phyloP scores from a whole-genome alignment of 2,113 vertebrate genomes.

The Xenotilapia leptura region DNA sequence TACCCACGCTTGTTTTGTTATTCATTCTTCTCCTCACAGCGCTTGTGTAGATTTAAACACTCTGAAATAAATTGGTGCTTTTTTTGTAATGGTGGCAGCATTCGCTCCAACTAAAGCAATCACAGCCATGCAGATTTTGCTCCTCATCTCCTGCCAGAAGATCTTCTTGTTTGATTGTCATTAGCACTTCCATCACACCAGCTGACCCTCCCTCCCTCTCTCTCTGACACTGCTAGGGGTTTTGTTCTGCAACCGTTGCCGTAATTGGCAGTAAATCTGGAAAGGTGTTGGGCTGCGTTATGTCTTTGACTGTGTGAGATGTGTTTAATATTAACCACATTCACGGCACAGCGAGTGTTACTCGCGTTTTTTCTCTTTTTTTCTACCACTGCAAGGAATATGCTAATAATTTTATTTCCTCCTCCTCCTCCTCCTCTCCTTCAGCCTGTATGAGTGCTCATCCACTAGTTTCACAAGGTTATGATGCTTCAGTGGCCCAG shows the following conservation, averaged over 20 bases:
- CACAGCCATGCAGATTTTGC: not conserved
- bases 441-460: constrained; percentile 49
- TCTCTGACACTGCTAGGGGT: not conserved
- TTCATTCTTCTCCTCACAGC: not conserved
- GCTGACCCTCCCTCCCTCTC: not conserved
- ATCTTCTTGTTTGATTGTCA: constrained; percentile 24
- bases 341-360: constrained; percentile 7
- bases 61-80: not conserved
- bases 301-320: constrained; percentile 29
- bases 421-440: constrained; percentile 16
- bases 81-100: not conserved
- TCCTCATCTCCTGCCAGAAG: not conserved
- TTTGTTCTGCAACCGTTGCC: not conserved
- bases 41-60: not conserved
- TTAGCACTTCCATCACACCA: constrained; percentile 12
- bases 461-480: constrained; percentile 69
- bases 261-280: constrained; percentile 23
- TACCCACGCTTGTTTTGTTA: not conserved
- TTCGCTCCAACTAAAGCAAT: not conserved
- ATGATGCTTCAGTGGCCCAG: constrained; percentile 64
- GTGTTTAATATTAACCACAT: constrained; percentile 37
- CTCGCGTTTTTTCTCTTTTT: constrained; percentile 21
- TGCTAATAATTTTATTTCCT: constrained; percentile 39
- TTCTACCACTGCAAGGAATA: constrained; percentile 48
- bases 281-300: constrained; percentile 15